Evolutionary conservation across 2,888 invertebrate species (phyloP), one percentile per base, ranked within the genome.

Genomic region (Dynastes maya): DNA sequence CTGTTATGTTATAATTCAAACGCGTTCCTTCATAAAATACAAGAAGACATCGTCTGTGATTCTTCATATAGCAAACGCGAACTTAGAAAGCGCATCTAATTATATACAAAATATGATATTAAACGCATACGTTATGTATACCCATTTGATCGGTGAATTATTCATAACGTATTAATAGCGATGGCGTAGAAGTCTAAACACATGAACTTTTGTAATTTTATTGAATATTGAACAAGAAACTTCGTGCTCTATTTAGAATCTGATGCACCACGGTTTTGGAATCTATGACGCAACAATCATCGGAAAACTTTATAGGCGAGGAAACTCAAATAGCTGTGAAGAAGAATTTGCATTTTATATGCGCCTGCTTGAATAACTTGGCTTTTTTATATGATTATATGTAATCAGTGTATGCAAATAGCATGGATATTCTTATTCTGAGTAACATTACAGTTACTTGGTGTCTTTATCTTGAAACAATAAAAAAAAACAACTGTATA

Each of bases 51-150:
- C 63, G 32, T 32, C 11, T 63, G 27, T 22, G 27, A 27, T 63
- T 32, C 63, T 63, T 13, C 63, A n/a, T 9, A 11, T 2, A 11
- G 32, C 13, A 29, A 29, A 32, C 32, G 63, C 13, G 63, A 63
- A 63, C 63, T 32, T 63, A 63, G 63, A 63, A 63, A 63, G 63
- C 63, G 63, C 63, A 63, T 32, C 63, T 29, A 32, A 32, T 9
- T 37, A 63, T 63, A 63, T 32, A n/a, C 63, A 32, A 27, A 37
- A 63, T 63, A 58, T 22, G 55, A 58, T 58, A 58, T 58, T 27
- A 58, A 58, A 58, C 55, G 4, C 55, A 22, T 58, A 58, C 22
- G 22, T 58, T 22, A 58, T 22, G 27, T n/a, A 53, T 53, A 53
- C 16, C 16, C 4, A 53, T 16, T 53, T 53, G n/a, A 53, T 53